phyloP scores from a whole-genome alignment of 2,113 vertebrate genomes.

The Clarias batrachus region DNA sequence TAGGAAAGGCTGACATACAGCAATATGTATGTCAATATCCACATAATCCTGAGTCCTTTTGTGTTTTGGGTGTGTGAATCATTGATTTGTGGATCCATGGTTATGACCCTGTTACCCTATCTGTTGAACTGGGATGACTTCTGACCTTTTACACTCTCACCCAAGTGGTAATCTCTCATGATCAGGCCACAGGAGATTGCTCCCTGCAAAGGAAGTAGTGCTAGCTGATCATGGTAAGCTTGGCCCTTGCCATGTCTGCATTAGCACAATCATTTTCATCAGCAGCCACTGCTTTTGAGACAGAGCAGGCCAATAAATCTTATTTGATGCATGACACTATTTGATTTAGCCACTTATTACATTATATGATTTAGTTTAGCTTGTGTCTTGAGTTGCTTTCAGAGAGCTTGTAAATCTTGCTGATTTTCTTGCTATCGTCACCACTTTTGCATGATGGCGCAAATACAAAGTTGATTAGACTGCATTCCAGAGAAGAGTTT shows the following conservation, averaged over 20 bases:
- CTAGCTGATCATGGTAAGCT: slow-evolving; percentile 42
- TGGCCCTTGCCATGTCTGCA: slow-evolving; percentile 36
- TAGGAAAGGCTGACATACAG: slow-evolving; percentile 11
- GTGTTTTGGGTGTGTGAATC: slow-evolving; percentile 43
- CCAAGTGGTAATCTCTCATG: slow-evolving; percentile 49
- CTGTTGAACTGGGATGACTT: slow-evolving; percentile 58
- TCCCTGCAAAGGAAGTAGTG: slow-evolving; percentile 35
- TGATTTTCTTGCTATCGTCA: slow-evolving; percentile 58
- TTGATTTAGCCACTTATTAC: slow-evolving; percentile 71
- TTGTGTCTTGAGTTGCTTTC: slow-evolving; percentile 61
- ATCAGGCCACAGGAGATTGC: slow-evolving; percentile 45
- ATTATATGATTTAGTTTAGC: slow-evolving; percentile 67
- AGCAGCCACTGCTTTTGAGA: slow-evolving; percentile 60
- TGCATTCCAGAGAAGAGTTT: background rate
- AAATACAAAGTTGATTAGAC: slow-evolving; percentile 38
- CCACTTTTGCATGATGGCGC: slow-evolving; percentile 58
- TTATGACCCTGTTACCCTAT: slow-evolving; percentile 65
- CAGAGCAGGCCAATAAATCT: slow-evolving; percentile 67
- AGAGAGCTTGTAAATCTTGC: slow-evolving; percentile 62
- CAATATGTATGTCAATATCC: slow-evolving; percentile 8
- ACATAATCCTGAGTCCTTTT: slow-evolving; percentile 19
- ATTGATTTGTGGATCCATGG: slow-evolving; percentile 68
- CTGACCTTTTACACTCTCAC: slow-evolving; percentile 63
- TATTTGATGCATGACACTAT: slow-evolving; percentile 63
- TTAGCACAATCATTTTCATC: slow-evolving; percentile 63